A percentile compares a stretch with the other conserved stretches of the same genome.
Conservation (phyloP, 2,113 vertebrate genomes). For the Nothobranchius kuhntae region DNA sequence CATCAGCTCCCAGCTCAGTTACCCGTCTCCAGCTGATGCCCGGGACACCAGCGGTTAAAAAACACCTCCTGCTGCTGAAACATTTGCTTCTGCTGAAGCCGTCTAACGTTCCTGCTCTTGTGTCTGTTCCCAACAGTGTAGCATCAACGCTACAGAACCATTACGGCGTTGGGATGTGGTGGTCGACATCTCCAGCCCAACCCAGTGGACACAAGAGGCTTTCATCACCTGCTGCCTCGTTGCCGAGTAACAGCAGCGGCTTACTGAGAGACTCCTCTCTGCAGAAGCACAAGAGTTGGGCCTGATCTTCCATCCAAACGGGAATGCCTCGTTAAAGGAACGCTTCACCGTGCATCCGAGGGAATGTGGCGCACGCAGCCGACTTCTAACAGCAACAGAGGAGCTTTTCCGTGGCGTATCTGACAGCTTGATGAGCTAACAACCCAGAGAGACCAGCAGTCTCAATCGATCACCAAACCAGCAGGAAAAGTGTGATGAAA, state of each 20-base stretch:
- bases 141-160: background rate
- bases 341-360: background rate
- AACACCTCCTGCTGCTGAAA: background rate
- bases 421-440: background rate
- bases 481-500: background rate
- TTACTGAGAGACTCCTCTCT: background rate
- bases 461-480: background rate
- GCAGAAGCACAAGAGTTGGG: too few species aligned
- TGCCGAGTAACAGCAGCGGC: slow-evolving; percentile 15
- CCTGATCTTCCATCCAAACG: background rate
- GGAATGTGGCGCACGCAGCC: background rate
- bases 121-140: background rate
- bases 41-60: background rate
- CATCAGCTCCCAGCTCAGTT: background rate
- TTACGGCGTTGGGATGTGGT: background rate
- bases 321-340: slow-evolving; percentile 16
- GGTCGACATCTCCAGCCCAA: background rate
- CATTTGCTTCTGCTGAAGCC: background rate
- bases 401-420: background rate
- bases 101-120: background rate
- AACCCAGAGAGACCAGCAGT: background rate
- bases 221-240: slow-evolving; percentile 20
- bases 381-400: background rate
- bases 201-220: background rate
- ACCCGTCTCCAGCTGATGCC: background rate